A percentile compares a stretch with the other conserved stretches of the same genome.
Conservation (phyloP, 2,888 invertebrate genomes). For the Leptopterna dolabrata region DNA sequence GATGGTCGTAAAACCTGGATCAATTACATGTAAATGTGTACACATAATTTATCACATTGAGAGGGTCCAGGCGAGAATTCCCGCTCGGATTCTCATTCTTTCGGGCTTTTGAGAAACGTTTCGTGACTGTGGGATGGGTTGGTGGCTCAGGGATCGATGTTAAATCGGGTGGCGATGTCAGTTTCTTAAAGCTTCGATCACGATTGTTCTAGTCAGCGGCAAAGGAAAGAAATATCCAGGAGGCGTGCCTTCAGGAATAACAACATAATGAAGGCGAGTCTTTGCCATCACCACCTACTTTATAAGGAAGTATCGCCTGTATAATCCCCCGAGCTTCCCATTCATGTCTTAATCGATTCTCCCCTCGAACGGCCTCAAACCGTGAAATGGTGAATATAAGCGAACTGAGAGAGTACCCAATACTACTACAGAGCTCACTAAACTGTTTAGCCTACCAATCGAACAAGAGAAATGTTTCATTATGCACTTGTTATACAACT, state of each 20-base stretch:
- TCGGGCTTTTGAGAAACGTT: neutral
- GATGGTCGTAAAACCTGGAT: conserved; percentile 13
- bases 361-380: neutral
- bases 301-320: neutral
- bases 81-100: neutral
- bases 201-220: neutral
- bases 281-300: neutral
- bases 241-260: neutral
- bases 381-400: too few relatives aligned
- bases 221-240: neutral
- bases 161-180: neutral
- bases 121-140: neutral
- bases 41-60: conserved; percentile 5
- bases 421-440: too few relatives aligned
- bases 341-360: neutral
- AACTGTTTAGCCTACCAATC: too few relatives aligned
- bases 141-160: neutral
- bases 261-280: conserved; percentile 3
- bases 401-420: too few relatives aligned
- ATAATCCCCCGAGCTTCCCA: neutral
- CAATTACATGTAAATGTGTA: conserved; percentile 20
- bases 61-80: neutral
- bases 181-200: conserved; percentile 4
- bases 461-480: too few relatives aligned
- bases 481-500: too few relatives aligned